Evolutionary conservation across 2,113 vertebrate genomes (phyloP).

Genomic region (Pedionomus torquatus): DNA sequence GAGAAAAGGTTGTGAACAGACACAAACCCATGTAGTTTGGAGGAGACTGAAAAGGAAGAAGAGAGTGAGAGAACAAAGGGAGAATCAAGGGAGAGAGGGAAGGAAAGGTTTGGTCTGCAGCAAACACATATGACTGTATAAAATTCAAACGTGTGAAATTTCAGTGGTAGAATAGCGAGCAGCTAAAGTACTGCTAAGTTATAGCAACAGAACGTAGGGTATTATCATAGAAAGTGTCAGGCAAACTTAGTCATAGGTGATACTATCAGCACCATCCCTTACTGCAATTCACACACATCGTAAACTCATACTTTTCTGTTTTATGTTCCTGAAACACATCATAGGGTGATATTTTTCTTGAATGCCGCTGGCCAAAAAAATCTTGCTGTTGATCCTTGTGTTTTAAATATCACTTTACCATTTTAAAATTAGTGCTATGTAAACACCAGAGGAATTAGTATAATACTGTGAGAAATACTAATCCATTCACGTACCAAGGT

Average conservation of each 20-base stretch:
- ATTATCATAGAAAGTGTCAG: background rate
- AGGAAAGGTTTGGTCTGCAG: background rate
- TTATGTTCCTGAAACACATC: background rate
- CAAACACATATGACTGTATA: background rate
- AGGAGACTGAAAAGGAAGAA: background rate
- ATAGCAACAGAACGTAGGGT: background rate
- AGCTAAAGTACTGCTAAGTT: background rate
- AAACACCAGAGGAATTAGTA: background rate
- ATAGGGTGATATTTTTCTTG: background rate
- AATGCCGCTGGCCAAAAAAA: background rate
- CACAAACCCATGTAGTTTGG: background rate
- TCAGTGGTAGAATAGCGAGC: background rate
- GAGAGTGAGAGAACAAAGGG: background rate
- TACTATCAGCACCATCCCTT: slow-evolving; percentile 12
- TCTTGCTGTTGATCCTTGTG: background rate
- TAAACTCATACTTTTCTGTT: background rate
- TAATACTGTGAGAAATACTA: background rate
- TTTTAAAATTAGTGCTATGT: background rate
- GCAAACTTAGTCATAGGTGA: background rate
- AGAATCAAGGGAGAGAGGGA: background rate
- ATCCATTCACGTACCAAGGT: background rate
- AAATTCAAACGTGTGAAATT: background rate
- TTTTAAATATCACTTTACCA: background rate
- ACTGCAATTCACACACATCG: background rate
- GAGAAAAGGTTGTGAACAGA: background rate